phyloP scores from a whole-genome alignment of 2,888 invertebrate genomes.

The Oxycera nigricornis region DNA sequence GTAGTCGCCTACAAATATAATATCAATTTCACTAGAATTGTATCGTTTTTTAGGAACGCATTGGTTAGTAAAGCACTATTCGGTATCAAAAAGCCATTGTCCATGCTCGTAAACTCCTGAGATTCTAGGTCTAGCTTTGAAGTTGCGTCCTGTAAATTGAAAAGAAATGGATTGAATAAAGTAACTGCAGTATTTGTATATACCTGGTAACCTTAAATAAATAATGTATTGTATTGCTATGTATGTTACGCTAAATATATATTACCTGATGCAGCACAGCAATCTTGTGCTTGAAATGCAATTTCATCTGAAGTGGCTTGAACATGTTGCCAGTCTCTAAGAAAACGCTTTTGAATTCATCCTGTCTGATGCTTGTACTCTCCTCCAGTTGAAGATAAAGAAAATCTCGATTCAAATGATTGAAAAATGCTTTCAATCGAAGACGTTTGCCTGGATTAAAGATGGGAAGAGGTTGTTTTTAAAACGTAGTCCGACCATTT shows the following conservation, averaged over 20 bases:
- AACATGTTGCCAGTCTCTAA: constrained; percentile 58
- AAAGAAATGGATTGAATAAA: not conserved
- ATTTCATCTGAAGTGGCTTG: constrained; percentile 54
- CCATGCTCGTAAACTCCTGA: constrained; percentile 57
- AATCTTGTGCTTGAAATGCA: constrained; percentile 57
- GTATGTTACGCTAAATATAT: not conserved
- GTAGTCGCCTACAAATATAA: constrained; percentile 66
- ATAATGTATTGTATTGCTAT: not conserved
- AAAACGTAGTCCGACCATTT: no score
- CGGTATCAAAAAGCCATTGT: constrained; percentile 64
- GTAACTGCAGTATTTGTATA: not conserved
- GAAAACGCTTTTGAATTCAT: constrained; percentile 52
- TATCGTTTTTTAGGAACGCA: constrained; percentile 63
- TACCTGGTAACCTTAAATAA: not conserved
- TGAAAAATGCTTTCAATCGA: constrained; percentile 57
- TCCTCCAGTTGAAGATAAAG: constrained; percentile 55
- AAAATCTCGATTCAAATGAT: constrained; percentile 61
- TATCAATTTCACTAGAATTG: constrained; percentile 65
- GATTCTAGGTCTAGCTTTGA: constrained; percentile 56
- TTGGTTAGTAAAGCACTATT: constrained; percentile 62
- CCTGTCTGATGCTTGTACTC: constrained; percentile 48
- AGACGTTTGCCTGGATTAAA: constrained; percentile 55
- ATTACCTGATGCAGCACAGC: constrained; percentile 58
- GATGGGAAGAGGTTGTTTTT: constrained; percentile 41
- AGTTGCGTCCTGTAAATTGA: constrained; percentile 37